Base-by-base conservation (phyloP, 2,888 invertebrate species). In the Podabrus alpinus region DNA sequence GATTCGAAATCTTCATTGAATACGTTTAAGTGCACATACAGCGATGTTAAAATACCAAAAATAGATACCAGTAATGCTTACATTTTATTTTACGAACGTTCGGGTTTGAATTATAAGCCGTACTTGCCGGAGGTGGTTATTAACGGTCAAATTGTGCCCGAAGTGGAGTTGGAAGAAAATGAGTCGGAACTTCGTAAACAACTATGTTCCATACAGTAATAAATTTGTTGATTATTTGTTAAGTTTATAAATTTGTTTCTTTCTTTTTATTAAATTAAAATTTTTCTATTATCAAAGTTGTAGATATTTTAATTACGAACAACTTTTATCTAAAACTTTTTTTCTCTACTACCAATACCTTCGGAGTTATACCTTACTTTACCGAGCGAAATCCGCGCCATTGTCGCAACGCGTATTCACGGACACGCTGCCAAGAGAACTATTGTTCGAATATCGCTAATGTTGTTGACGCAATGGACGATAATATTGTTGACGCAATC, bases 81-180 rank as follows among this genome's bases (percentile, higher is more conserved):
- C 89, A 93, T 97, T 88, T 89, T 97, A 80, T 97, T 97, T 89
- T 97, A 96, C 88, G 95, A 96, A 88, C 91, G 96, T 1, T 91
- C 91, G 80, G 94, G 93, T 17, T 88, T 95, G 69, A 90, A 91
- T 84, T 90, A 91, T 83, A 88, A 88, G 80, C 90, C 90, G 59
- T 91, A 90, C 83, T 83, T 90, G 82, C 90, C 90, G 10, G 85
- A 85, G 19, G 82, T 86, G 62, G 80, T 79, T 45, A 77, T 81
- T 24, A 86, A 85, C 61, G 83, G 83, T 64, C 85, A 83, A 79
- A 85, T 84, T 59, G 84, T 82, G 73, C 83, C 83, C 69, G 86
- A 87, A 77, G 85, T 86, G 1, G 88, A 88, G 64, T 78, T 86
- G 11, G 86, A 88, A 59, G 89, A 89, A 67, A 87, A 85, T 68